These are phyloP conservation scores for Himalopsyche kuldschensis DNA, from an alignment of 2,888 invertebrate species.

Conservation along the genomic window DNA sequence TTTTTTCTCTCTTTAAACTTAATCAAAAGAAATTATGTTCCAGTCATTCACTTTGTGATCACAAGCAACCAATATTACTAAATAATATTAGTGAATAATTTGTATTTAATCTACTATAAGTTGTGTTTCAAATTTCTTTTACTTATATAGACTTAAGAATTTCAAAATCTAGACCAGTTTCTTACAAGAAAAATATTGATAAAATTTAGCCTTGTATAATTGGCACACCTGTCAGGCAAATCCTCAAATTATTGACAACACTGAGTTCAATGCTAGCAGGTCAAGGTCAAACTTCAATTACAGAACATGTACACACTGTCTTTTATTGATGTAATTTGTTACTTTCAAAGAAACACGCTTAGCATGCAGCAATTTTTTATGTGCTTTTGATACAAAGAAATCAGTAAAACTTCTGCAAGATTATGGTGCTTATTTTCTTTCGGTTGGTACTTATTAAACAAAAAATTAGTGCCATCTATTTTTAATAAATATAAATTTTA, in stretches of 20 bases:
- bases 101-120: too few species aligned
- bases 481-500: neutral
- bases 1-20: too few species aligned
- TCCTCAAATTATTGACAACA: neutral
- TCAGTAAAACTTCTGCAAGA: neutral
- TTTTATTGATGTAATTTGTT: neutral
- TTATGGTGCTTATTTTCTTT: neutral
- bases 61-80: too few species aligned
- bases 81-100: too few species aligned
- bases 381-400: neutral
- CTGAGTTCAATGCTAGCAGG: neutral
- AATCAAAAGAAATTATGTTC: too few species aligned
- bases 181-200: neutral
- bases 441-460: too few species aligned
- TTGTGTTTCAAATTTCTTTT: too few species aligned
- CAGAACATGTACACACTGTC: neutral
- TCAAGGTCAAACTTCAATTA: neutral
- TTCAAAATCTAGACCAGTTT: neutral
- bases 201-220: neutral
- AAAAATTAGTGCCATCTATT: neutral
- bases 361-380: neutral
- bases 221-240: neutral
- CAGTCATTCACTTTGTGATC: too few species aligned
- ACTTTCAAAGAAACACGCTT: neutral
- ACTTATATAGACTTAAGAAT: neutral